Evolutionary conservation across 1,140 invertebrate genomes (phyloP).

Genomic region (Arctopsyche grandis): DNA sequence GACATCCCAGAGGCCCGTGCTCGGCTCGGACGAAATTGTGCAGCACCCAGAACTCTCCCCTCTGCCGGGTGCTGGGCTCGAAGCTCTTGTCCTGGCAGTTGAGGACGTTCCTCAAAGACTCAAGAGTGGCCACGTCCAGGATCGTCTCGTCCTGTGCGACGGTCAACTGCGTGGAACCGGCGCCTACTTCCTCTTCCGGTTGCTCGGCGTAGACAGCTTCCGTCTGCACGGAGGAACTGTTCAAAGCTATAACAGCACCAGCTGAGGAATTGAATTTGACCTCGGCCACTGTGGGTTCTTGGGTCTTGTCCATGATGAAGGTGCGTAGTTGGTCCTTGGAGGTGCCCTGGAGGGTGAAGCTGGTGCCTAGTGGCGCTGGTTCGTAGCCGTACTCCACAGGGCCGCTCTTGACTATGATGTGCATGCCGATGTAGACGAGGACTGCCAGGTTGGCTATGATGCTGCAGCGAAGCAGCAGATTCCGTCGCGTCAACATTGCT

Average conservation of each 20-base stretch:
- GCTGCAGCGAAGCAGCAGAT: constrained; percentile 78
- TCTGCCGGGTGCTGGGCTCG: constrained; percentile 74
- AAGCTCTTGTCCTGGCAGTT: constrained; percentile 74
- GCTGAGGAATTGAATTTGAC: not conserved
- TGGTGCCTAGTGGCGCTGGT: constrained; percentile 52
- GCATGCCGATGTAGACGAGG: constrained; percentile 73
- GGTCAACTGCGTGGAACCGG: constrained; percentile 15
- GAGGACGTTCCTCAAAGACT: constrained; percentile 60
- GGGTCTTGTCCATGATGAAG: constrained; percentile 58
- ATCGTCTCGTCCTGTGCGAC: constrained; percentile 59
- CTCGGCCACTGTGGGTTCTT: constrained; percentile 20
- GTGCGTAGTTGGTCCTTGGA: constrained; percentile 56
- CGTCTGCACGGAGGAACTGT: constrained; percentile 56
- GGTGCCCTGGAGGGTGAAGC: constrained; percentile 56
- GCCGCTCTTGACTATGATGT: constrained; percentile 59
- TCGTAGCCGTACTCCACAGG: constrained; percentile 45
- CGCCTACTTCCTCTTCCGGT: not conserved
- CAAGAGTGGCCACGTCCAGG: constrained; percentile 58
- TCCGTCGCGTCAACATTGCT: constrained; percentile 69
- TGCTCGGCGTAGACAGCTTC: constrained; percentile 29
- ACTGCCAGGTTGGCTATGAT: constrained; percentile 78
- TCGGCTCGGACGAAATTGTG: constrained; percentile 84
- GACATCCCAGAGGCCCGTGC: constrained; percentile 72
- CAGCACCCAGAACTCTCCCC: constrained; percentile 90
- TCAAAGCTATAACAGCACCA: not conserved